Percentiles rank a stretch among this genome's conserved stretches.
Conservation (phyloP, 1,140 invertebrate genomes). For the Probaryconus sp. region DNA sequence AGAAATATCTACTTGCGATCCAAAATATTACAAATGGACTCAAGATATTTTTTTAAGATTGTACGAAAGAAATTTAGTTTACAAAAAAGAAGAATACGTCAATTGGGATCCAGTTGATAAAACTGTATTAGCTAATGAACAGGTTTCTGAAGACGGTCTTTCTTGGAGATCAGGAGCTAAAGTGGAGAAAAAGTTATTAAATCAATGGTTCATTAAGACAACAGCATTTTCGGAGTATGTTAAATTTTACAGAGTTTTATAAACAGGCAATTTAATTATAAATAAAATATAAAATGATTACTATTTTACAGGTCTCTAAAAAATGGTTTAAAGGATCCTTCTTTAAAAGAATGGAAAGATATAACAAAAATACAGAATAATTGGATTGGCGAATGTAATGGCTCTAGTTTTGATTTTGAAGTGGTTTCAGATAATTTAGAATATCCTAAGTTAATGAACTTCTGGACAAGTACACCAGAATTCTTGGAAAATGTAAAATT, state of each 20-base stretch:
- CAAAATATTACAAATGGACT: constrained; percentile 94
- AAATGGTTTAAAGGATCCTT: constrained; percentile 85
- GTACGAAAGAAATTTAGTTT: constrained; percentile 89
- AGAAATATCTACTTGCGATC: constrained; percentile 89
- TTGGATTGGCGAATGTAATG: constrained; percentile 97
- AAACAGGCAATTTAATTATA: neutral
- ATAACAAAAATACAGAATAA: constrained; percentile 93
- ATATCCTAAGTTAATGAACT: constrained; percentile 76
- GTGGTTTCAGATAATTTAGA: constrained; percentile 76
- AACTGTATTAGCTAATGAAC: constrained; percentile 98
- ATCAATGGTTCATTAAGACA: constrained; percentile 97
- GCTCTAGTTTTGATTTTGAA: constrained; percentile 86
- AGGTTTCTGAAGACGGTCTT: constrained; percentile 93
- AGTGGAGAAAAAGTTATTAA: constrained; percentile 93
- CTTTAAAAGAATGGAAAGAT: constrained; percentile 88
- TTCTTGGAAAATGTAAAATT: constrained; percentile 84
- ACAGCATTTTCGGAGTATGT: constrained; percentile 91
- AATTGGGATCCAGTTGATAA: constrained; percentile 99
- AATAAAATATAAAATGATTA: too few relatives aligned
- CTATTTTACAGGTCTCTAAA: constrained; percentile 77
- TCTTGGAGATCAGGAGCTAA: constrained; percentile 98
- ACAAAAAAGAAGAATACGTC: constrained; percentile 92
- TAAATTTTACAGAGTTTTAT: constrained; percentile 37
- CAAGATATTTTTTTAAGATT: constrained; percentile 96
- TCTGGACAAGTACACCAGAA: constrained; percentile 91